Conservation (phyloP, 2,113 vertebrate genomes). For the Glaucomys volans region DNA sequence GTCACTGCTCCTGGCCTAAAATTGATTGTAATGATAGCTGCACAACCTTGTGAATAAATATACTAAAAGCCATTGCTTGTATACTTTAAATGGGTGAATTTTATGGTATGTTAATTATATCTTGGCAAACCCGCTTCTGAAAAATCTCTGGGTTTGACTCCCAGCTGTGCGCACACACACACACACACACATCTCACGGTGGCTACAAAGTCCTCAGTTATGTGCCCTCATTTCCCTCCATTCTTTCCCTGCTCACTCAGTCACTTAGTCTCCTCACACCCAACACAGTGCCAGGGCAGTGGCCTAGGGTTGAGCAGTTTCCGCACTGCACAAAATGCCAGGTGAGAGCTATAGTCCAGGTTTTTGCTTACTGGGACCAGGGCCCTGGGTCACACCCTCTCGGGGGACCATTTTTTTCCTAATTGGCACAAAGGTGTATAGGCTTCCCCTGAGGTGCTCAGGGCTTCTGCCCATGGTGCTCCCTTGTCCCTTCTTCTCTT, state of each 20-base stretch:
- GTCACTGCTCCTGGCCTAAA: neutral
- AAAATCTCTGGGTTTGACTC: neutral
- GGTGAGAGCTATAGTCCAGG: neutral
- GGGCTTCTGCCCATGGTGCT: neutral
- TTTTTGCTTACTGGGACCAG: neutral
- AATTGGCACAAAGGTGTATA: neutral
- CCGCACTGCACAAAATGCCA: neutral
- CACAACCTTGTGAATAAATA: neutral
- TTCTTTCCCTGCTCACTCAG: neutral
- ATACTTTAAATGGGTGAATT: neutral
- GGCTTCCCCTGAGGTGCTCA: neutral
- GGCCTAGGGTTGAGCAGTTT: neutral
- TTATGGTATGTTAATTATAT: neutral
- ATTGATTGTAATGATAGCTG: neutral
- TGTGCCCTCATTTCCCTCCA: neutral
- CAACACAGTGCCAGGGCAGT: neutral
- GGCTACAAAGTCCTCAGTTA: neutral
- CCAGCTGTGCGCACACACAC: neutral
- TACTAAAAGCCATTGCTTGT: neutral
- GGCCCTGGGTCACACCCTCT: neutral
- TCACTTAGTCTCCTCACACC: neutral
- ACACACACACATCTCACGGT: neutral
- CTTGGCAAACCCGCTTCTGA: neutral
- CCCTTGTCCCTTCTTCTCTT: neutral
- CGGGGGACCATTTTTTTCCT: neutral